phyloP scores from a whole-genome alignment of 1,140 invertebrate species.

The Limonius californicus region DNA sequence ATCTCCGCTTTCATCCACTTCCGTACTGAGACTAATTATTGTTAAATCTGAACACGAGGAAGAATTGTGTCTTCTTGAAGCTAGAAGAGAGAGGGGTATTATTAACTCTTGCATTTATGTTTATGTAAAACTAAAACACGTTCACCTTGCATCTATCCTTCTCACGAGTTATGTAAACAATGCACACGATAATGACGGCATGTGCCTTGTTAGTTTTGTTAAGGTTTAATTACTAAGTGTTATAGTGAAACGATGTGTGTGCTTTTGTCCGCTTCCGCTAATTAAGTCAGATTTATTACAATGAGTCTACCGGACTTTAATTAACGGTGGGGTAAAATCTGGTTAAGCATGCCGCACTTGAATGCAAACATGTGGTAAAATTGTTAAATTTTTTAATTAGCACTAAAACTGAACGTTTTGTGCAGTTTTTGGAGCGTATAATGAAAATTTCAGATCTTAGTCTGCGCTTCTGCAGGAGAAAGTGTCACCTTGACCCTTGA shows the following conservation, averaged over 20 bases:
- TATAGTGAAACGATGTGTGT: slow-evolving; percentile 19
- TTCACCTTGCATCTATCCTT: background rate
- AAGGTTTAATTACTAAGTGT: slow-evolving; percentile 36
- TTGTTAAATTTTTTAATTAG: no score
- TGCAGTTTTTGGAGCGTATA: no score
- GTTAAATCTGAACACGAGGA: slow-evolving; percentile 46
- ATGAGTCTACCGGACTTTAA: background rate
- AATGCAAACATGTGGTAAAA: no score
- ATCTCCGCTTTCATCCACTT: slow-evolving; percentile 41
- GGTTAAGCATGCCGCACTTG: background rate
- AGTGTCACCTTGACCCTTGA: no score
- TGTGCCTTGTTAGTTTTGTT: slow-evolving; percentile 20
- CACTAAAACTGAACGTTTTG: no score
- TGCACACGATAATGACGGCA: background rate
- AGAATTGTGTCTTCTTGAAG: slow-evolving; percentile 40
- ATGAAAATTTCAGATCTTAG: no score
- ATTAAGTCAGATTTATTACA: slow-evolving; percentile 5
- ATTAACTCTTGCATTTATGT: background rate
- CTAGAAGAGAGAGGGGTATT: slow-evolving; percentile 23
- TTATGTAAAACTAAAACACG: slow-evolving; percentile 3
- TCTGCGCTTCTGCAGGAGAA: no score
- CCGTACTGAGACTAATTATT: slow-evolving; percentile 43
- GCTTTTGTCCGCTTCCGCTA: background rate
- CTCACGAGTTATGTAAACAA: background rate
- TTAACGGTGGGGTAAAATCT: background rate